phyloP scores from a whole-genome alignment of 1,140 invertebrate genomes.

The Ptiloglossa arizonensis region DNA sequence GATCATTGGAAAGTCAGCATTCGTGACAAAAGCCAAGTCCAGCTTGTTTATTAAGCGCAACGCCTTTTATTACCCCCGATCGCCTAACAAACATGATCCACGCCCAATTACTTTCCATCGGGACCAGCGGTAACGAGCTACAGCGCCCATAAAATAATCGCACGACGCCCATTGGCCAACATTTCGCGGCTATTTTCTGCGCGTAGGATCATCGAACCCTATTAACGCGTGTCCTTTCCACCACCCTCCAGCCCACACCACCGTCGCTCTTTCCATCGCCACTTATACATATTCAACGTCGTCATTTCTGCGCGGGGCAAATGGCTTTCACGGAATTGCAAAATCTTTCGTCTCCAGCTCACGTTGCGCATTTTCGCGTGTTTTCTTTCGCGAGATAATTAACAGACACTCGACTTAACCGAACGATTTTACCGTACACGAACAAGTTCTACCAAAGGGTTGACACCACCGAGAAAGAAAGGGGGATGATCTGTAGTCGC shows the following conservation, averaged over 20 bases:
- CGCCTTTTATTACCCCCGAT: neutral
- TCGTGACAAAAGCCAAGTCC: no score
- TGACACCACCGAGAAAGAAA: no score
- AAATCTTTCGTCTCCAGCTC: neutral
- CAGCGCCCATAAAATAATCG: constrained; percentile 9
- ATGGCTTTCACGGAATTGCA: neutral
- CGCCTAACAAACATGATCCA: neutral
- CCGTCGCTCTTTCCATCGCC: neutral
- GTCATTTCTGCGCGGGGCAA: neutral
- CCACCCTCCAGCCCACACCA: no score
- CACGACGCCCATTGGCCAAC: neutral
- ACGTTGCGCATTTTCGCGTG: neutral
- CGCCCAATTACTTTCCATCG: neutral
- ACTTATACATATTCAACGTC: constrained; percentile 2
- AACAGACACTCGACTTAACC: no score
- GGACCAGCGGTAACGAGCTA: constrained; percentile 1
- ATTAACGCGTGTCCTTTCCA: neutral
- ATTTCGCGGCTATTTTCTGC: neutral
- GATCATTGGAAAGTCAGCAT: no score
- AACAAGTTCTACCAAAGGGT: no score
- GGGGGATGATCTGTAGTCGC: no score
- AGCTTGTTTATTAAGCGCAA: no score
- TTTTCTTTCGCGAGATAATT: neutral
- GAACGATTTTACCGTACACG: no score
- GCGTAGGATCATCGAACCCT: neutral